Evolutionary conservation across 2,888 invertebrate genomes (phyloP).

Genomic region (Baccha elongata): DNA sequence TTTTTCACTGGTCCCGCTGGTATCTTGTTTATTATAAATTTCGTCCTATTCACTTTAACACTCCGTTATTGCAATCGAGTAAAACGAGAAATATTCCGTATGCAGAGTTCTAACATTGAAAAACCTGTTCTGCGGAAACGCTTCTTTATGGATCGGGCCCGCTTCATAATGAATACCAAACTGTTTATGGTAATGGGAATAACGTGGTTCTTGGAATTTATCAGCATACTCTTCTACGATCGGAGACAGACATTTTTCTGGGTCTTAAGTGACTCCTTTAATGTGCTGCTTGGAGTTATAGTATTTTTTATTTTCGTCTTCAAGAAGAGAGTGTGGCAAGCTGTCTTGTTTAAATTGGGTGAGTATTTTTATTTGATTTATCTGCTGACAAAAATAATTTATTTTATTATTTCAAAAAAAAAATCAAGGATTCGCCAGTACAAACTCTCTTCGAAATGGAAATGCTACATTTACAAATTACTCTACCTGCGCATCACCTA

Average conservation of each 20-base stretch:
- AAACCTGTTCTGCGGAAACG: conserved; percentile 85
- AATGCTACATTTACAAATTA: conserved; percentile 75
- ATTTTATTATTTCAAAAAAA: not conserved
- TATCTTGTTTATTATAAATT: conserved; percentile 86
- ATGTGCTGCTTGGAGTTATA: conserved; percentile 88
- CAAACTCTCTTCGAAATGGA: conserved; percentile 53
- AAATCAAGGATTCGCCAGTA: conserved; percentile 24
- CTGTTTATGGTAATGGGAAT: conserved; percentile 91
- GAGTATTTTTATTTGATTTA: conserved; percentile 75
- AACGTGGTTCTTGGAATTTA: conserved; percentile 87
- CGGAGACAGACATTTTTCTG: conserved; percentile 83
- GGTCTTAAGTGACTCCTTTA: conserved; percentile 86
- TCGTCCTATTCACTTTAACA: conserved; percentile 87
- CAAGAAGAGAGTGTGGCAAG: conserved; percentile 86
- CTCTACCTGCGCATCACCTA: conserved; percentile 73
- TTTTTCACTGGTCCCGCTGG: conserved; percentile 88
- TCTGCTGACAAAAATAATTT: not conserved
- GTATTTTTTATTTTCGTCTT: conserved; percentile 89
- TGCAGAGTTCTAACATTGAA: conserved; percentile 86
- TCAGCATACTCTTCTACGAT: conserved; percentile 84
- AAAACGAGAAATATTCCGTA: conserved; percentile 88
- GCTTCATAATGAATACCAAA: conserved; percentile 88
- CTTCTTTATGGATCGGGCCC: conserved; percentile 87
- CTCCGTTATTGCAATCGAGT: conserved; percentile 88
- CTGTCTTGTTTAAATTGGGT: conserved; percentile 85